phyloP scores from a whole-genome alignment of 1,140 invertebrate genomes.

The Helicorthomorpha holstii region DNA sequence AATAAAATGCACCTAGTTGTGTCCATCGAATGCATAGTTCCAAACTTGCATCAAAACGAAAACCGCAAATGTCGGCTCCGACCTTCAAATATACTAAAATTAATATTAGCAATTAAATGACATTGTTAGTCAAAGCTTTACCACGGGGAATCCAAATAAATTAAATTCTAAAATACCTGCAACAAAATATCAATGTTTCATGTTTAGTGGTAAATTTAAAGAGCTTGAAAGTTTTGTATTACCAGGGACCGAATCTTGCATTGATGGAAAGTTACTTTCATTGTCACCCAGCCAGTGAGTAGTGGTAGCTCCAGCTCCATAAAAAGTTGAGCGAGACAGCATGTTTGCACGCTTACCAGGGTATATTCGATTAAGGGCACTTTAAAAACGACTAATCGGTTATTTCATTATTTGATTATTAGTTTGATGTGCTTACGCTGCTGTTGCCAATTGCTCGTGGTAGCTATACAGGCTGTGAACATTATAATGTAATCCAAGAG shows the following conservation, averaged over 20 bases:
- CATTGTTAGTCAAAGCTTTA: slow-evolving; percentile 12
- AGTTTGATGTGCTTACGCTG: slow-evolving; percentile 3
- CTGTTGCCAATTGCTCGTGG: slow-evolving; percentile 15
- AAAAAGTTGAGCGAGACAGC: slow-evolving; percentile 34
- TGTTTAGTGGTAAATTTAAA: not conserved
- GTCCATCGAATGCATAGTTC: slow-evolving; percentile 35
- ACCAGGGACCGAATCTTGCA: slow-evolving; percentile 30
- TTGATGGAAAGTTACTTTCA: slow-evolving; percentile 28
- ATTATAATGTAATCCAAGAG: slow-evolving; percentile 22
- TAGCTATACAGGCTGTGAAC: slow-evolving; percentile 26
- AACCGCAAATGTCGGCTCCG: slow-evolving; percentile 38
- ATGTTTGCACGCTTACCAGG: slow-evolving; percentile 20
- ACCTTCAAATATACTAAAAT: slow-evolving; percentile 21
- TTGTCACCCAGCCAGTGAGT: slow-evolving; percentile 41
- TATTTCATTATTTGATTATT: not conserved
- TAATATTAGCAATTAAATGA: not conserved
- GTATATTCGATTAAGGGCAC: slow-evolving; percentile 6
- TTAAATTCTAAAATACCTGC: slow-evolving; percentile 26
- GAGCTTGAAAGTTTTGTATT: slow-evolving; percentile 2
- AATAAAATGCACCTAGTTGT: slow-evolving; percentile 32
- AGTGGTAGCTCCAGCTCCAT: slow-evolving; percentile 32
- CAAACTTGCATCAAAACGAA: slow-evolving; percentile 24
- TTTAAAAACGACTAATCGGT: slow-evolving; percentile 2
- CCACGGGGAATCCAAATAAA: slow-evolving; percentile 26
- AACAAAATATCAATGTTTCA: slow-evolving; percentile 16